These are phyloP conservation scores for Scaptomyza parva DNA, from an alignment of 2,888 invertebrate species.

Conservation along the genomic window DNA sequence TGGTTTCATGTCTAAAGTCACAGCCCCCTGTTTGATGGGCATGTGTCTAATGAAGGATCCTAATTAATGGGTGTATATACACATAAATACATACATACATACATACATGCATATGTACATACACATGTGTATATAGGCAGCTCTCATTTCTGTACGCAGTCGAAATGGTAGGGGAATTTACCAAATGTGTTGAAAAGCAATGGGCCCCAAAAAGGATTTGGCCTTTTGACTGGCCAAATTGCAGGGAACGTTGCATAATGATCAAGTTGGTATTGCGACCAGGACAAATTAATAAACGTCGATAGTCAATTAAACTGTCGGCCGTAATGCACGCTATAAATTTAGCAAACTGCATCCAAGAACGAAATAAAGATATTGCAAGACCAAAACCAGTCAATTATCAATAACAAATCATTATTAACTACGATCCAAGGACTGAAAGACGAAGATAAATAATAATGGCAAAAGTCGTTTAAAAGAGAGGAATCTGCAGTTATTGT, in stretches of 20 bases:
- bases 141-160: constrained; percentile 17
- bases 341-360: constrained; percentile 32
- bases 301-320: constrained; percentile 80
- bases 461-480: constrained; percentile 21
- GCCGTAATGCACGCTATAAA: constrained; percentile 73
- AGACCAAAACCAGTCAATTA: constrained; percentile 59
- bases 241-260: constrained; percentile 15
- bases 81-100: too few species aligned
- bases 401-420: constrained; percentile 47
- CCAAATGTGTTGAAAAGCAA: constrained; percentile 74
- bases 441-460: constrained; percentile 43
- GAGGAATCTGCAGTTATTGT: background rate
- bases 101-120: too few species aligned
- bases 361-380: constrained; percentile 66
- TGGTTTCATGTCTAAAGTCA: constrained; percentile 6
- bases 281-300: constrained; percentile 76
- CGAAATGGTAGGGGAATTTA: constrained; percentile 29
- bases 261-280: constrained; percentile 28
- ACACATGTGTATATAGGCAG: constrained; percentile 4
- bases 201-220: constrained; percentile 34
- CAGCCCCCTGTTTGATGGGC: constrained; percentile 62
- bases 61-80: constrained; percentile 75
- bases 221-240: constrained; percentile 5
- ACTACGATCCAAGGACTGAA: constrained; percentile 17
- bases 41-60: constrained; percentile 77